phyloP scores from a whole-genome alignment of 2,797 vertebrate species.

The Morelia viridis region DNA sequence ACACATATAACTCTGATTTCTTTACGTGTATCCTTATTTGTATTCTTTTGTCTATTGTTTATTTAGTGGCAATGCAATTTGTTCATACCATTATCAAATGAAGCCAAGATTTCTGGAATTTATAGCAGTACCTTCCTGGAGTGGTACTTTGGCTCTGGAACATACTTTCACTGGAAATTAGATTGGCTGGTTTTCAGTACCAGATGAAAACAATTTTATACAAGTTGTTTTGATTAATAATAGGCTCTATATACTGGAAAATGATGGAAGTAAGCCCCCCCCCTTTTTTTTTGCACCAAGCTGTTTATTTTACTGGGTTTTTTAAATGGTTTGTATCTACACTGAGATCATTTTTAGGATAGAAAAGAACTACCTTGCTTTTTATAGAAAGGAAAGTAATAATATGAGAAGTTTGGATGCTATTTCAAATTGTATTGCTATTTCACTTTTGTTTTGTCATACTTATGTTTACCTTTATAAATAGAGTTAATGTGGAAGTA shows the following conservation, averaged over 20 bases:
- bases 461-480: neutral
- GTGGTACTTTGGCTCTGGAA: neutral
- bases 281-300: neutral
- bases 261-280: neutral
- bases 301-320: neutral
- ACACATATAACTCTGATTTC: neutral
- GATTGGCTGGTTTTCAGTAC: neutral
- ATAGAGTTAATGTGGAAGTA: neutral
- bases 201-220: neutral
- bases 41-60: neutral
- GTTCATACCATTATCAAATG: neutral
- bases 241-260: neutral
- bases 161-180: neutral
- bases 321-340: neutral
- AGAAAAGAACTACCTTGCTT: neutral
- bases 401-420: neutral
- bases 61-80: neutral
- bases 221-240: neutral
- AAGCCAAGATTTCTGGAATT: neutral
- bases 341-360: neutral
- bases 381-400: neutral
- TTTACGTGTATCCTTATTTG: neutral
- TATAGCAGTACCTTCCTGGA: neutral
- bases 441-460: neutral
- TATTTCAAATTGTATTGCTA: neutral